These are phyloP conservation scores for Polypedilum pembai DNA, from an alignment of 1,140 invertebrate species.

Conservation along the genomic window DNA sequence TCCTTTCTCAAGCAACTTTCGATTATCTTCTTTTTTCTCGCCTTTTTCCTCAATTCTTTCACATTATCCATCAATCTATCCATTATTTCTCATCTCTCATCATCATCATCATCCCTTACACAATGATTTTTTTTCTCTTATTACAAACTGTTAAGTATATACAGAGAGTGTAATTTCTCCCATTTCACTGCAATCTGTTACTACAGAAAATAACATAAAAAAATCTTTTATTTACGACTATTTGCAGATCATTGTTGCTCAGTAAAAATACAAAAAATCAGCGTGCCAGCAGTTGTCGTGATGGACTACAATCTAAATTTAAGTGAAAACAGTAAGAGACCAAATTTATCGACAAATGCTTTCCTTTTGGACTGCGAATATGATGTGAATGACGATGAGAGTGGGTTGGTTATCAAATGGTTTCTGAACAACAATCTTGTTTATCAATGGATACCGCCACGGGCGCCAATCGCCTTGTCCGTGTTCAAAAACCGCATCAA, in stretches of 20 bases:
- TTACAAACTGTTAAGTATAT: no score
- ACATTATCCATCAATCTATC: no score
- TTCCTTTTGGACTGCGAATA: slow-evolving; percentile 43
- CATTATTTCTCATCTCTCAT: no score
- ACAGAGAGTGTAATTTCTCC: no score
- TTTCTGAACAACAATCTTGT: slow-evolving; percentile 42
- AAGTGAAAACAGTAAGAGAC: not conserved
- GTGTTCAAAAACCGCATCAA: slow-evolving; percentile 12
- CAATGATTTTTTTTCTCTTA: no score
- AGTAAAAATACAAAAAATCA: slow-evolving; percentile 6
- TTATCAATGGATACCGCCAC: slow-evolving; percentile 44
- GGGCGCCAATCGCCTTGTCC: slow-evolving; percentile 33
- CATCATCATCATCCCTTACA: no score
- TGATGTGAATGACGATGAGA: slow-evolving; percentile 39
- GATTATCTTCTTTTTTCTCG: no score
- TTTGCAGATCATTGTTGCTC: slow-evolving; percentile 14
- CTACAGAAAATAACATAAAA: not conserved
- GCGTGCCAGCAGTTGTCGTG: not conserved
- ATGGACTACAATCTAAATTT: slow-evolving; percentile 7
- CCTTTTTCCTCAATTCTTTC: no score
- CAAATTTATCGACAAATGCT: not conserved
- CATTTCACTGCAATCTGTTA: not conserved
- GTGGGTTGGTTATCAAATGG: slow-evolving; percentile 43
- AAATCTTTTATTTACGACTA: not conserved
- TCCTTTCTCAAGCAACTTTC: no score